These are phyloP conservation scores for Andricus grossulariae DNA, from an alignment of 1,140 invertebrate genomes.

Conservation along the genomic window DNA sequence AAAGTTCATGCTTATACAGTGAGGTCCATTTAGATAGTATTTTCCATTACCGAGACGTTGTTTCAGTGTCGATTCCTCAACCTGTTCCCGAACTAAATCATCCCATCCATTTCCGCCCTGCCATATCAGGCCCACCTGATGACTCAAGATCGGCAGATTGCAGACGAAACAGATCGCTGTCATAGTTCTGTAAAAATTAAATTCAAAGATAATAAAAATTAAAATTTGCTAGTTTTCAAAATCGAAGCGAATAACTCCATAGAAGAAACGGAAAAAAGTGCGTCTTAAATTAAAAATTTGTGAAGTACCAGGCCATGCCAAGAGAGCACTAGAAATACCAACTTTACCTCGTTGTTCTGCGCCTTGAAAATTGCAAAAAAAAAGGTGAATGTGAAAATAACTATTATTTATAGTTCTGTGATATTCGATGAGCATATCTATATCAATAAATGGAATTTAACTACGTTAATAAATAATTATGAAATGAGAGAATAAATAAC, in stretches of 20 bases:
- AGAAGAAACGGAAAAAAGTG: constrained; percentile 58
- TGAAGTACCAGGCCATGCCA: constrained; percentile 70
- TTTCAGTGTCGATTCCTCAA: constrained; percentile 88
- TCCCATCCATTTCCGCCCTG: constrained; percentile 95
- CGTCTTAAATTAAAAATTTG: constrained; percentile 62
- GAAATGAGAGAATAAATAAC: too few species aligned
- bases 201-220: not conserved
- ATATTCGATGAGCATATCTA: too few species aligned
- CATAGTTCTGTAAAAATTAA: constrained; percentile 84
- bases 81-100: constrained; percentile 89
- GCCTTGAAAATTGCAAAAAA: not conserved
- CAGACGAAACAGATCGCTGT: constrained; percentile 96
- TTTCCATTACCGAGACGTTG: constrained; percentile 81
- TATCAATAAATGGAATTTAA: too few species aligned
- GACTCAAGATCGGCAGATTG: constrained; percentile 94
- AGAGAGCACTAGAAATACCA: constrained; percentile 59
- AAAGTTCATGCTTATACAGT: too few species aligned
- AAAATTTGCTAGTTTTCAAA: not conserved
- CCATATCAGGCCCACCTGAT: constrained; percentile 95
- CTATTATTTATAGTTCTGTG: too few species aligned
- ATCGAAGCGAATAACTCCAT: constrained; percentile 35
- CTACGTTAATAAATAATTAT: too few species aligned
- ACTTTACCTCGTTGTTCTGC: constrained; percentile 49
- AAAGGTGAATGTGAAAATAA: too few species aligned
- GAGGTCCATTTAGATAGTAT: too few species aligned